phyloP scores from a whole-genome alignment of 2,113 vertebrate genomes.

The Pungitius pungitius region DNA sequence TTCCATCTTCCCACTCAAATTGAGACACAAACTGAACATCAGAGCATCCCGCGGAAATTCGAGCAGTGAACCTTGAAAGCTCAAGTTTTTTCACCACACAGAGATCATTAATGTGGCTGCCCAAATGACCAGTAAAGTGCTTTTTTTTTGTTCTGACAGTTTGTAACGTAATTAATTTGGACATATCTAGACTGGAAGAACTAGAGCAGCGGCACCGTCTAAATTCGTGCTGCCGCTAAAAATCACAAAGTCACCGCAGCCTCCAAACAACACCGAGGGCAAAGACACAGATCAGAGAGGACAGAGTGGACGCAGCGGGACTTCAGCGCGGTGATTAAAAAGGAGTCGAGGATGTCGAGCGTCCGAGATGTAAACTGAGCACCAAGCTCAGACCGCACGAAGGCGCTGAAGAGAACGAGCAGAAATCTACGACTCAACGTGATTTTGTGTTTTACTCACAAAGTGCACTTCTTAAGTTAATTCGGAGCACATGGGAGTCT shows the following conservation, averaged over 20 bases:
- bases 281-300: slow-evolving; percentile 57
- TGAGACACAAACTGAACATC: slow-evolving; percentile 63
- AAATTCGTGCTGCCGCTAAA: slow-evolving; percentile 30
- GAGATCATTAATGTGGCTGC: slow-evolving; percentile 38
- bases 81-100: slow-evolving; percentile 43
- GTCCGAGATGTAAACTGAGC: slow-evolving; percentile 1
- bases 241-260: slow-evolving; percentile 30
- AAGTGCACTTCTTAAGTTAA: slow-evolving; percentile 12
- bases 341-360: not conserved
- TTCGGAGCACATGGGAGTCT: slow-evolving; percentile 20
- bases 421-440: slow-evolving; percentile 6
- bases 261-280: slow-evolving; percentile 51
- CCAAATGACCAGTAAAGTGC: slow-evolving; percentile 67
- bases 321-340: slow-evolving; percentile 16
- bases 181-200: slow-evolving; percentile 71
- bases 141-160: slow-evolving; percentile 67
- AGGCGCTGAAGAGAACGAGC: not conserved
- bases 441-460: slow-evolving; percentile 11
- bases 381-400: slow-evolving; percentile 5
- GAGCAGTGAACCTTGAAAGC: slow-evolving; percentile 65
- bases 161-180: slow-evolving; percentile 62
- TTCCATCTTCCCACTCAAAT: slow-evolving; percentile 56
- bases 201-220: slow-evolving; percentile 56
- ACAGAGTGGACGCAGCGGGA: slow-evolving; percentile 42
- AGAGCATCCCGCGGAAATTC: slow-evolving; percentile 43